Base-by-base conservation (phyloP, 2,888 invertebrate species). In the Polymixis flavicincta region DNA sequence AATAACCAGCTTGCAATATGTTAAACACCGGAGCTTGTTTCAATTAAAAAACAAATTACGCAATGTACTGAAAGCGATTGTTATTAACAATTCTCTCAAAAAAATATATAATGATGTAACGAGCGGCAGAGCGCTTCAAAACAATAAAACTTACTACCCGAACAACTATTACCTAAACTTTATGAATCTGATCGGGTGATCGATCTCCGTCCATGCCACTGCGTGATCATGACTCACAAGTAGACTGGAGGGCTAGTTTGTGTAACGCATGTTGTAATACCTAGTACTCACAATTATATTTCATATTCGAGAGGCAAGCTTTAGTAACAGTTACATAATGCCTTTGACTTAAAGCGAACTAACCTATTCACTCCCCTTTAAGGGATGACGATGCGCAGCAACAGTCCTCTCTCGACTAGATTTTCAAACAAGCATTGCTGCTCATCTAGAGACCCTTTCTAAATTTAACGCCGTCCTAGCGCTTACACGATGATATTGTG, bases 211-310 rank as follows among this genome's bases (percentile, higher is more conserved):
- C 42, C 22, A 1, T 7, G 50, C 17, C 42, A 22, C 25, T 14
- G 25, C 45, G 63, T 32, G 71, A 9, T 25, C 71, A 50, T 63
- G 79, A 72, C 55, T 71, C 79, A 52, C 14, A n/a, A 19, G 32
- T 45, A 45, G 25, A 45, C 11, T 71, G 32, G 25, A 79, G 79
- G 55, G 63, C 61, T 22, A 11, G 71, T 4, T 9, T 6, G 32
- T 45, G 55, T 37, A 17, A 7, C 37, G 13, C 17, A 19, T 55
- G 42, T 45, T 45, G 69, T 42, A 61, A 57, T 2, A 78, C 32
- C 14, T 22, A 28, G 42, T 32, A 52, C 32, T 17, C 11, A 64
- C 45, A 64, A 57, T 25, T 48, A 32, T 17, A 52, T 25, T 71
- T 25, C 45, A 37, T 37, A 54, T 13, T n/a, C 52, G 45, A 52